Conservation (phyloP, 1,140 invertebrate genomes). For the Nymphalis io region DNA sequence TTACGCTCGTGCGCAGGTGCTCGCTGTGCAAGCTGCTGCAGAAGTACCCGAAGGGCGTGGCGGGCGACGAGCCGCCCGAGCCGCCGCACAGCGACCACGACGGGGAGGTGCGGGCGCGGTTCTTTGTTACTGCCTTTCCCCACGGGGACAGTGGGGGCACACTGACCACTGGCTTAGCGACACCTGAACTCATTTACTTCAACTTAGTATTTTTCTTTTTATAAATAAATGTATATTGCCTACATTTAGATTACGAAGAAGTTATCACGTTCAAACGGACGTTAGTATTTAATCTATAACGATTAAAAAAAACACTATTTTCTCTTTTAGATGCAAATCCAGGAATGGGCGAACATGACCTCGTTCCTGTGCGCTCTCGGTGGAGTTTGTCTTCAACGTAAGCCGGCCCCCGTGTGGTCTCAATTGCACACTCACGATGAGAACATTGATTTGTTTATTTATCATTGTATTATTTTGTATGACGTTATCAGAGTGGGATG, state of each 20-base stretch:
- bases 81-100: slow-evolving; percentile 97
- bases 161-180: no score
- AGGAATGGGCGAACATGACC: slow-evolving; percentile 99
- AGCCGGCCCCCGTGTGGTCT: slow-evolving; percentile 54
- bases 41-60: slow-evolving; percentile 90
- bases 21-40: slow-evolving; percentile 88
- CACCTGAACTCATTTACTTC: no score
- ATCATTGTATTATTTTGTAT: neutral
- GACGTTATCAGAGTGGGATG: no score
- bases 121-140: no score
- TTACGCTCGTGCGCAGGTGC: slow-evolving; percentile 63
- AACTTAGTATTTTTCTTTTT: no score
- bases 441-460: neutral
- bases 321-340: slow-evolving; percentile 93
- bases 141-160: no score
- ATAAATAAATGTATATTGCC: no score
- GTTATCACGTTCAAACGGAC: no score
- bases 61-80: slow-evolving; percentile 89
- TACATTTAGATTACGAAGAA: no score
- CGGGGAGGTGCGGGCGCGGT: slow-evolving; percentile 91
- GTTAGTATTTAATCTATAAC: no score
- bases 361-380: slow-evolving; percentile 97
- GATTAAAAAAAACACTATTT: neutral
- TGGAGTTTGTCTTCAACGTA: slow-evolving; percentile 93
- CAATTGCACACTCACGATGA: slow-evolving; percentile 54